Evolutionary conservation across 2,113 vertebrate species (phyloP).

Genomic region (Antechinus stuartii): DNA sequence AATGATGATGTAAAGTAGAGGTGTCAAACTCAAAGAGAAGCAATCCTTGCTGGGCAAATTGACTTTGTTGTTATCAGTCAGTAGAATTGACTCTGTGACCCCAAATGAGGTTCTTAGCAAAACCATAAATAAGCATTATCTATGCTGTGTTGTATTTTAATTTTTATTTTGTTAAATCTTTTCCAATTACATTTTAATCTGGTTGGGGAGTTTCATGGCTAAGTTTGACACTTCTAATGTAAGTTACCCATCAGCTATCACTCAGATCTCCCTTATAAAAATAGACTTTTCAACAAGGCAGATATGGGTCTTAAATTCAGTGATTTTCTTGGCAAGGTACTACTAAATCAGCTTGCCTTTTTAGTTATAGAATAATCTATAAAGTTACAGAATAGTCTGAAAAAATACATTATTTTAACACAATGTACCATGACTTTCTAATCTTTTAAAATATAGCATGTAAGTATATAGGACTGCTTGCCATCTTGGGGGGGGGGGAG

Average conservation of each 20-base stretch:
- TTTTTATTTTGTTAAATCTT: neutral
- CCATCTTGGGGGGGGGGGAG: too few relatives aligned
- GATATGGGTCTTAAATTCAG: slow-evolving; percentile 28
- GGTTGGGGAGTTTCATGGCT: neutral
- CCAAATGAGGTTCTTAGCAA: too few relatives aligned
- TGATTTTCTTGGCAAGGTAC: slow-evolving; percentile 18
- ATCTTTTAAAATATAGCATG: slow-evolving; percentile 19
- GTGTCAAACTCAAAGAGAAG: neutral
- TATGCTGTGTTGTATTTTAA: neutral
- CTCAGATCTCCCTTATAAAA: neutral
- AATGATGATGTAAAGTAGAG: neutral
- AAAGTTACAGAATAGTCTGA: slow-evolving; percentile 8
- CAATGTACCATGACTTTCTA: slow-evolving; percentile 14
- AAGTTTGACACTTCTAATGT: neutral
- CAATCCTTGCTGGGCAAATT: neutral
- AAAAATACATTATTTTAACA: slow-evolving; percentile 18
- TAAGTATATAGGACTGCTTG: too few relatives aligned
- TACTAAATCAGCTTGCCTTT: neutral
- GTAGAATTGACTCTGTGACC: too few relatives aligned
- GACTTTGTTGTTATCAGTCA: too few relatives aligned
- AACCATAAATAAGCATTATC: neutral
- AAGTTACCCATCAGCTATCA: neutral
- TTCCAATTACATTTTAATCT: neutral
- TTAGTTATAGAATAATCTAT: neutral
- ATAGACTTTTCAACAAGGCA: neutral